These are phyloP conservation scores for Caenorhabditis sulstoni DNA, from an alignment of 2,888 invertebrate genomes.

Conservation along the genomic window DNA sequence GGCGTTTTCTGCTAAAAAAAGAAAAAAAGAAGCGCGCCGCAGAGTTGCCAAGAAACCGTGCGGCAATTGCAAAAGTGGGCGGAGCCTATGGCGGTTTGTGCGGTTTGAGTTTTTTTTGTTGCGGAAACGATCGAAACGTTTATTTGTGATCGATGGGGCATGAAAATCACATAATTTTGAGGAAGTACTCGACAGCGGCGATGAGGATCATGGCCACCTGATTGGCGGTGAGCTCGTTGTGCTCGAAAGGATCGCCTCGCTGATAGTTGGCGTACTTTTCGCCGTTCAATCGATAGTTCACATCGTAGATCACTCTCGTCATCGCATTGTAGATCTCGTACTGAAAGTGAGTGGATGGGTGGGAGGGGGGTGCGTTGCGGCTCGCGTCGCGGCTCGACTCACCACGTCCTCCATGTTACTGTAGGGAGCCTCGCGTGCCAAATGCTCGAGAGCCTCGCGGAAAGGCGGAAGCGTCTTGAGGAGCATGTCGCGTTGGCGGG, in stretches of 20 bases:
- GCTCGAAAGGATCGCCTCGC: conserved; percentile 3
- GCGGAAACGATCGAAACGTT: no score
- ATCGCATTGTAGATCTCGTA: conserved; percentile 9
- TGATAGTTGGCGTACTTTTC: conserved; percentile 22
- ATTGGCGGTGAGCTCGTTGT: neutral
- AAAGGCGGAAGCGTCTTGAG: neutral
- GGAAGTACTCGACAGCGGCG: conserved; percentile 14
- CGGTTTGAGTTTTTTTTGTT: no score
- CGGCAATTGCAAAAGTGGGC: no score
- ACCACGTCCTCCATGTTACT: conserved; percentile 10
- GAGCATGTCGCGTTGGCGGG: conserved; percentile 18
- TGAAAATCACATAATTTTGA: conserved; percentile 12
- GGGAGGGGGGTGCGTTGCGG: no score
- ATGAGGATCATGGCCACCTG: conserved; percentile 4
- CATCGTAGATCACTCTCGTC: neutral
- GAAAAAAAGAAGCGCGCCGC: no score
- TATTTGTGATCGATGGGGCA: neutral
- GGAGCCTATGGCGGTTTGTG: no score
- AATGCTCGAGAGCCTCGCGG: conserved; percentile 15
- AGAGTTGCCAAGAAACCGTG: no score
- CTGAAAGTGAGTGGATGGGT: neutral
- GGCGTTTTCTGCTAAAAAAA: no score
- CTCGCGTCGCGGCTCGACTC: neutral
- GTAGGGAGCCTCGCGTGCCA: conserved; percentile 17
- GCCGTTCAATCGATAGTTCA: neutral